These are phyloP conservation scores for Pomatostomus ruficeps DNA, from an alignment of 2,113 vertebrate genomes.

Conservation along the genomic window DNA sequence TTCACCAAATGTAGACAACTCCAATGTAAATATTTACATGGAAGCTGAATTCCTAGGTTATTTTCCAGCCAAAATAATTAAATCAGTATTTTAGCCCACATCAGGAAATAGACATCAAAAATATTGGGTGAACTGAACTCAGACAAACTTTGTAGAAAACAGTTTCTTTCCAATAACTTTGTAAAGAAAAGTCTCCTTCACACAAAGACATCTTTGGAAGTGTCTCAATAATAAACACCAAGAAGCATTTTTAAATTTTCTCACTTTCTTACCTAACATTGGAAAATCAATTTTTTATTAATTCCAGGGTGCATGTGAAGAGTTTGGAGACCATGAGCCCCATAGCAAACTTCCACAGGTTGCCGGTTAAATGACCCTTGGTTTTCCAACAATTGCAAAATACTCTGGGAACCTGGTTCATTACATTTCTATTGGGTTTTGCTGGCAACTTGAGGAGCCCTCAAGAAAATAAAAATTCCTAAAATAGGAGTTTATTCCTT, in stretches of 20 bases:
- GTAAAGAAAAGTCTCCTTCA: background rate
- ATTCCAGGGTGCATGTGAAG: accelerated
- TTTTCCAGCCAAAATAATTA: background rate
- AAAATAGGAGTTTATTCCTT: background rate
- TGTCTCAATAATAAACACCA: background rate
- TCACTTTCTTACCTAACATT: background rate
- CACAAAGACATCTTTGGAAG: background rate
- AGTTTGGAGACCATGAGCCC: background rate
- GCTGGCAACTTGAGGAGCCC: background rate
- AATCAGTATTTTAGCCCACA: background rate
- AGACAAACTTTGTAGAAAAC: background rate
- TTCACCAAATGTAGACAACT: background rate
- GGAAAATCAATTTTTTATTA: background rate
- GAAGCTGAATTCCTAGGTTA: background rate
- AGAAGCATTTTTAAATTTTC: background rate
- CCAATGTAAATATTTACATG: background rate
- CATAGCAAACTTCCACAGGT: background rate
- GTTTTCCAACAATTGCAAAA: background rate
- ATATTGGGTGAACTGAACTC: background rate
- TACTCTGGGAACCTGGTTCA: background rate
- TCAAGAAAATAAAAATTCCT: background rate
- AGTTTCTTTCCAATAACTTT: background rate
- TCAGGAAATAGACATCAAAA: background rate
- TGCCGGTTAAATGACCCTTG: background rate
- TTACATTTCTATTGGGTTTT: background rate